Evolutionary conservation across 2,797 vertebrate genomes (phyloP).

Genomic region (Sebastes hubbsi): DNA sequence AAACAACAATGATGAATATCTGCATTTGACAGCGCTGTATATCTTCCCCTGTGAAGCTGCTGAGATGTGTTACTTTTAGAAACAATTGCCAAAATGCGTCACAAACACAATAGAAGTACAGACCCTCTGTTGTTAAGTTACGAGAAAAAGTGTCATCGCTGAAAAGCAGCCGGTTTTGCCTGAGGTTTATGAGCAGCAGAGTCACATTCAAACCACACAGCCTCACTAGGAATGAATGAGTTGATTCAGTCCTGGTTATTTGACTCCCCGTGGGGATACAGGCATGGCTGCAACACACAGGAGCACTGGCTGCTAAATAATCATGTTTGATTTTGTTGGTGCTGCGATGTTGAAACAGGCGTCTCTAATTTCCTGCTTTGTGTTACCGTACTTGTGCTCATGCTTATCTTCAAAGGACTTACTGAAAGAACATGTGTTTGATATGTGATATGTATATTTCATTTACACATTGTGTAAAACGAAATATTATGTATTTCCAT

Average conservation of each 20-base stretch:
- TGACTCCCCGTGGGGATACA: slow-evolving; percentile 43
- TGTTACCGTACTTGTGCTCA: neutral
- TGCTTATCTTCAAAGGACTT: neutral
- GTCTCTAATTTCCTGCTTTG: slow-evolving; percentile 42
- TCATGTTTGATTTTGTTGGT: slow-evolving; percentile 43
- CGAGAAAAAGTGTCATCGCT: slow-evolving; percentile 23
- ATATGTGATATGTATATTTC: neutral
- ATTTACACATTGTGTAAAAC: neutral
- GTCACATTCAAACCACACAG: slow-evolving; percentile 42
- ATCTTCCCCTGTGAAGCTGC: neutral
- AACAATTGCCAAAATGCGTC: slow-evolving; percentile 1
- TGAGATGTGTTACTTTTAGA: neutral
- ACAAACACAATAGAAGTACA: slow-evolving; percentile 10
- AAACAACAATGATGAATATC: neutral
- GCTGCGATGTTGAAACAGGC: slow-evolving; percentile 28
- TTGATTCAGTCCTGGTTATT: slow-evolving; percentile 59
- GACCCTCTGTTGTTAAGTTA: slow-evolving; percentile 16
- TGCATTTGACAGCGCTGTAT: neutral
- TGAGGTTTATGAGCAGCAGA: slow-evolving; percentile 46
- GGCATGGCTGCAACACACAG: slow-evolving; percentile 33
- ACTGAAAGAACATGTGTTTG: neutral
- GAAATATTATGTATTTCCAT: neutral
- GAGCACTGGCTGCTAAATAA: slow-evolving; percentile 41
- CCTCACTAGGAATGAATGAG: slow-evolving; percentile 51
- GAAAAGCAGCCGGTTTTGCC: slow-evolving; percentile 19